phyloP scores from a whole-genome alignment of 2,888 invertebrate species.

The Acheta domesticus region DNA sequence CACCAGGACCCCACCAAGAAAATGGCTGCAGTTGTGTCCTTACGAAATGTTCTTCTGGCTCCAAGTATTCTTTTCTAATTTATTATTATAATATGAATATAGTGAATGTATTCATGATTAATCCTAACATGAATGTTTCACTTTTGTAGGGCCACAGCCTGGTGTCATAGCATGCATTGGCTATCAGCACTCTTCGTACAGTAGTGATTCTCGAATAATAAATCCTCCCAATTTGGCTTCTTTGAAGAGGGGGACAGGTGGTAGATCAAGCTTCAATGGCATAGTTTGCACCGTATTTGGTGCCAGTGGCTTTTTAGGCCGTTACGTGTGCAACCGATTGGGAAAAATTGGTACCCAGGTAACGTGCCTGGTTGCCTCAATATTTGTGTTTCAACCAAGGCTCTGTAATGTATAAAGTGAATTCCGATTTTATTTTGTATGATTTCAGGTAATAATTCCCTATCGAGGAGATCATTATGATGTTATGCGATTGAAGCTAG shows the following conservation, averaged over 20 bases:
- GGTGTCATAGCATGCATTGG: slow-evolving; percentile 40
- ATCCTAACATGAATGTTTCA: background rate
- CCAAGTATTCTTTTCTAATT: background rate
- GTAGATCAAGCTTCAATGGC: slow-evolving; percentile 94
- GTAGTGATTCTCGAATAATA: slow-evolving; percentile 48
- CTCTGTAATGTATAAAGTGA: slow-evolving; percentile 19
- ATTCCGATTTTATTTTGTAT: slow-evolving; percentile 24
- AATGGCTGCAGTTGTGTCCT: background rate
- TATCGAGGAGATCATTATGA: slow-evolving; percentile 85
- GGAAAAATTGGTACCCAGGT: slow-evolving; percentile 84
- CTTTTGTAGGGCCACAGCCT: slow-evolving; percentile 33
- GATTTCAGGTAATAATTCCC: slow-evolving; percentile 80
- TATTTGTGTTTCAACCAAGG: background rate
- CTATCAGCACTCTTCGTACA: slow-evolving; percentile 50
- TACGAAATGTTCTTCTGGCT: background rate
- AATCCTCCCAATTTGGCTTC: slow-evolving; percentile 47
- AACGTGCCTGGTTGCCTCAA: slow-evolving; percentile 33
- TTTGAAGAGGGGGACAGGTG: slow-evolving; percentile 81
- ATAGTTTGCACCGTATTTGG: slow-evolving; percentile 98
- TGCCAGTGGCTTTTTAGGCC: slow-evolving; percentile 83
- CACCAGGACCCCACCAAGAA: background rate
- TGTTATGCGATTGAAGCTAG: slow-evolving; percentile 71
- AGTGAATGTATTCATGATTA: background rate
- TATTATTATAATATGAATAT: background rate
- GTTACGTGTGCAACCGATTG: slow-evolving; percentile 81